Base-by-base conservation (phyloP, 1,140 invertebrate genomes). In the Heliothis subflexa region DNA sequence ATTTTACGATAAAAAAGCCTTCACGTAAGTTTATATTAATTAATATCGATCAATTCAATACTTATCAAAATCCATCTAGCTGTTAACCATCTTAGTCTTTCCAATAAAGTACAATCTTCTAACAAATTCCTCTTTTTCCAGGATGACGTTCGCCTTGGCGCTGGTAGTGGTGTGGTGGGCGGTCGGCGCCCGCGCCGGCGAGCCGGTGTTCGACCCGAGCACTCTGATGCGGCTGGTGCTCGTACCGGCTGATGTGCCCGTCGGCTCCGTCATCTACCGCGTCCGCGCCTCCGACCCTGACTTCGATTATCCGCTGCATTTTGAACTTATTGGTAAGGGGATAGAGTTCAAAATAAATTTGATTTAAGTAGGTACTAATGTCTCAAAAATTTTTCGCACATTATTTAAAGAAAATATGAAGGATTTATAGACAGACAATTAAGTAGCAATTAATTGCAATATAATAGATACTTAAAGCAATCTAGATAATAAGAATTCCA, bases 231-330 rank as follows among this genome's bases (percentile, higher is more conserved):
- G 96, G 83, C 95, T 97, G 66, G 96, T 98, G 55, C 95, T 98
- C 49, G 96, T 98, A 52, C 97, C 98, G 59, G 96, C 97, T 18
- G 97, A 98, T 91, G 97, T 97, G 25, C 96, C 96, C 83, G 96
- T 98, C 81, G 97, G 97, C 78, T 97, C 97, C 14, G 96, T 98
- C 82, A 97, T 98, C 89, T 98, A 98, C 94, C 95, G 98, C 83
- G 95, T 98, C 70, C 96, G 97, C 88, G 98, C 97, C 64, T 97
- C 97, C 81, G 98, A 98, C 92, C 96, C 98, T 54, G 97, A 98
- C 91, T 97, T 97, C 87, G 97, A 98, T 91, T 98, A 98, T 94
- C 98, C 97, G 77, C 95, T 98, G 79, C 95, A 96, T 78, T 98
- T 98, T 93, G 97, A 97, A 84, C 95, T 98, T 76, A 95, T 97